These are phyloP conservation scores for Lophura swinhoii DNA, from an alignment of 2,797 vertebrate genomes.

Conservation along the genomic window DNA sequence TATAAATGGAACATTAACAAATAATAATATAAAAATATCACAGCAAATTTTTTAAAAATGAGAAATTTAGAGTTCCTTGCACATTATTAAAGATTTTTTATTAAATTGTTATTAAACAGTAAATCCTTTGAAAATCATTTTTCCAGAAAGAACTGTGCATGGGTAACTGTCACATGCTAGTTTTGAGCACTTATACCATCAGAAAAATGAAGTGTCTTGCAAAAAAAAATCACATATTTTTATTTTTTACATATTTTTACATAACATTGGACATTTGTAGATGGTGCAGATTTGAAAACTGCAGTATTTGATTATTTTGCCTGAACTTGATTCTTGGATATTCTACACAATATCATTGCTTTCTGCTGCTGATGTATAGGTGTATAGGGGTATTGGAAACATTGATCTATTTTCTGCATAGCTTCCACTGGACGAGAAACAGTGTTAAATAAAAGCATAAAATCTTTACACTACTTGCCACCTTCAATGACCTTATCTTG, in stretches of 20 bases:
- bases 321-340: background rate
- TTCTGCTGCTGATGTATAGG: background rate
- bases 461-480: fast-evolving
- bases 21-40: background rate
- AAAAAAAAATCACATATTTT: background rate
- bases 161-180: background rate
- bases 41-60: background rate
- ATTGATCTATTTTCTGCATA: background rate
- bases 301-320: background rate
- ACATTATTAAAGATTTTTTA: background rate
- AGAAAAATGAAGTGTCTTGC: background rate
- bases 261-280: background rate
- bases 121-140: background rate
- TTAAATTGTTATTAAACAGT: background rate
- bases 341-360: background rate
- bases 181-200: background rate
- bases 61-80: background rate
- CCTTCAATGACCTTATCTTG: background rate
- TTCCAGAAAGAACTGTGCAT: background rate
- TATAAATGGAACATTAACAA: background rate
- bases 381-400: background rate
- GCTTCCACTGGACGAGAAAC: background rate
- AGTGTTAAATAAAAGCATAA: background rate
- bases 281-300: background rate
- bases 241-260: no score